These are phyloP conservation scores for Haplotaxodon microlepis DNA, from an alignment of 2,113 vertebrate species.

Conservation along the genomic window DNA sequence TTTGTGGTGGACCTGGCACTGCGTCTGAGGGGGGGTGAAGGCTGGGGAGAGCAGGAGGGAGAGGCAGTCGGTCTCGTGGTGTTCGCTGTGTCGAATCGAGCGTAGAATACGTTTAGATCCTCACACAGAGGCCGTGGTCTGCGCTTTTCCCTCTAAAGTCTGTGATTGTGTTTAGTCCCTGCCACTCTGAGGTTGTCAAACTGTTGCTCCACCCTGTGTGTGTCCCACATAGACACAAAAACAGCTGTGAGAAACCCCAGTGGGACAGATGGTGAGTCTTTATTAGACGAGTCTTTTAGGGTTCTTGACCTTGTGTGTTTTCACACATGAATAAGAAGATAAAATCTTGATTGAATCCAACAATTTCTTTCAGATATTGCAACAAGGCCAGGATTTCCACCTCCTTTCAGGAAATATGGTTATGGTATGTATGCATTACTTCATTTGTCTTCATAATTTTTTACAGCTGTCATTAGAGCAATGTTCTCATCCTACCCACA, in stretches of 20 bases:
- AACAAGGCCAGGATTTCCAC: conserved; percentile 75
- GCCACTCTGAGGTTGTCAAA: background rate
- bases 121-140: background rate
- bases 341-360: background rate
- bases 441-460: background rate
- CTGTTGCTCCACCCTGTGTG: background rate
- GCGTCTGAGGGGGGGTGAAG: background rate
- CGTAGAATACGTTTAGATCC: background rate
- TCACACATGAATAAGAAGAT: background rate
- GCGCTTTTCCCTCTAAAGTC: fast-evolving
- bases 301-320: background rate
- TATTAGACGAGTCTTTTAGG: background rate
- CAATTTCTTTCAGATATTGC: conserved; percentile 70
- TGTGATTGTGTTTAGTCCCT: background rate
- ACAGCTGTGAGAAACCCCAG: background rate
- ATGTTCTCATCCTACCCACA: background rate
- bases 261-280: background rate
- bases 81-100: background rate
- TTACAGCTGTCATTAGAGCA: background rate
- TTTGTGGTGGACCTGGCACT: background rate
- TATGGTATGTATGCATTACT: conserved; percentile 72
- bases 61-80: background rate
- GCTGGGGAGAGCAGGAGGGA: background rate
- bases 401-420: conserved; percentile 81
- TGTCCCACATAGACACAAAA: background rate